Base-by-base conservation (phyloP, 2,797 vertebrate species). In the Coreius guichenoti region DNA sequence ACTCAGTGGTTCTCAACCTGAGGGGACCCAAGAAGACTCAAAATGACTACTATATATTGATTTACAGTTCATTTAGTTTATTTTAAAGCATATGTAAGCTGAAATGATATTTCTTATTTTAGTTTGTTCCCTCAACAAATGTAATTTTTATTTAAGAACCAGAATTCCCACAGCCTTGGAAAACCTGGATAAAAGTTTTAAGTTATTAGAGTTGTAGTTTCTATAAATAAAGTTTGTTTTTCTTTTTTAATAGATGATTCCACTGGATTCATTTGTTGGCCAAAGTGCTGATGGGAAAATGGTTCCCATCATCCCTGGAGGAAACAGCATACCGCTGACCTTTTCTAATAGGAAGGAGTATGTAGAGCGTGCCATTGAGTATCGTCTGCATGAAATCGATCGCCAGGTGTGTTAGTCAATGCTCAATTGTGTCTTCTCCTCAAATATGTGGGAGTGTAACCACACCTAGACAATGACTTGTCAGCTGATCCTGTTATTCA, bases 351-450 rank as follows among this genome's bases (percentile, higher is more conserved):
- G 94, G 61, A 96, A 93, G 49, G 94, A 96, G 88, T 96, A 96
- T 17, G 95, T 96, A 82, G 95, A 96, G 80, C 92, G 91, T 86
- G 93, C 95, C 49, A 91, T 96, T 82, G 93, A 95, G 82, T 95
- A 95, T 92, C 91, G 95, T 81, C 92, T 96, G 87, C 96, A 96
- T 73, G 96, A 96, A 87, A 95, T 96, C 90, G 93, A 96, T 86
- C 93, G 92, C 33, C 96, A 96, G 95, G 96, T 96, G 6, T 75
- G 73, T 78, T 51, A 47, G 21, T 63, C 72, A 8, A 8, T 70
- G 8, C 19, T 56, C 23, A 29, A 8, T 56, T 43, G 51, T 43
- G 31, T 63, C 2, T 61, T 45, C 2, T 11, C 36, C 8, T 63
- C 47, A 29, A 17, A 68, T 68, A 31, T 29, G 23, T 43, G 31